Conservation (phyloP, 2,113 vertebrate species). For the Chaenogobius annularis region DNA sequence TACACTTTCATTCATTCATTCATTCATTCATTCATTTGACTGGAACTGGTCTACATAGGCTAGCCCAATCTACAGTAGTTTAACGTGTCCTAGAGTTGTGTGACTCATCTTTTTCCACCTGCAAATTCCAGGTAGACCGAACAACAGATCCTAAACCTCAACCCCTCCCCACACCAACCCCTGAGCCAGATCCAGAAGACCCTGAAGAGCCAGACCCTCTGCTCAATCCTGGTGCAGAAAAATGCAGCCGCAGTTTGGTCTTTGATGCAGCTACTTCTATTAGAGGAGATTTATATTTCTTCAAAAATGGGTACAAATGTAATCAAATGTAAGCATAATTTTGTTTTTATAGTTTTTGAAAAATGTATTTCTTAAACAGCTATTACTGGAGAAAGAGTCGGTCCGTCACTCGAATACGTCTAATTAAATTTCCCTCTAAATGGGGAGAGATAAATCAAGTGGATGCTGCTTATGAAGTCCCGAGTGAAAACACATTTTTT, state of each 20-base stretch:
- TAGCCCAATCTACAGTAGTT: too few relatives aligned
- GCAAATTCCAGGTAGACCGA: constrained; percentile 53
- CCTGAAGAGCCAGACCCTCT: constrained; percentile 51
- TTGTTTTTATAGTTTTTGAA: background rate
- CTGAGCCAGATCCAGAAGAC: constrained; percentile 54
- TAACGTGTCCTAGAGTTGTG: too few relatives aligned
- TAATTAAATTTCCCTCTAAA: constrained; percentile 50
- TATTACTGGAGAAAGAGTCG: constrained; percentile 71
- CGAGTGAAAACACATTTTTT: constrained; percentile 29
- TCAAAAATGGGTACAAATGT: constrained; percentile 57
- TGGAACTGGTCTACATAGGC: too few relatives aligned
- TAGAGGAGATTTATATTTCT: constrained; percentile 70
- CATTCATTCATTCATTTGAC: too few relatives aligned
- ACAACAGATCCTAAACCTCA: constrained; percentile 28
- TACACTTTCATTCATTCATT: too few relatives aligned
- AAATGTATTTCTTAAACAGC: constrained; percentile 28
- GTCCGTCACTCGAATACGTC: constrained; percentile 16
- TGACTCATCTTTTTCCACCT: background rate
- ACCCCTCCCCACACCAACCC: constrained; percentile 25
- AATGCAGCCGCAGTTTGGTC: constrained; percentile 58
- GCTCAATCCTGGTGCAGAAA: constrained; percentile 47
- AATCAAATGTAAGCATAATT: background rate
- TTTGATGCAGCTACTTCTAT: constrained; percentile 74
- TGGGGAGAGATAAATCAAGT: constrained; percentile 65
- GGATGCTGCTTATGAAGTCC: constrained; percentile 69